Conservation (phyloP, 2,888 invertebrate species). For the Tineola bisselliella region DNA sequence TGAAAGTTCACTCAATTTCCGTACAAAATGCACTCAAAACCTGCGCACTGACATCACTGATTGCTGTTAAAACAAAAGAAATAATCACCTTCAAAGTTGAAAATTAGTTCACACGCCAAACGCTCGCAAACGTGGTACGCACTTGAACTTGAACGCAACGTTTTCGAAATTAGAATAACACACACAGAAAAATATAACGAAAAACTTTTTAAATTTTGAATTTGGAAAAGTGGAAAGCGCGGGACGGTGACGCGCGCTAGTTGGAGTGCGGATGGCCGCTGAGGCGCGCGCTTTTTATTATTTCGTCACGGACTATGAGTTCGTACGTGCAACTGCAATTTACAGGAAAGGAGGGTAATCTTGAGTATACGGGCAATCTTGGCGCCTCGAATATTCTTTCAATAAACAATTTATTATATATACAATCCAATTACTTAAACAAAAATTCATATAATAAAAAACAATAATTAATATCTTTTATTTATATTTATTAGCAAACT, state of each 20-base stretch:
- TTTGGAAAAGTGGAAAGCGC: slow-evolving; percentile 17
- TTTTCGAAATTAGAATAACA: slow-evolving; percentile 35
- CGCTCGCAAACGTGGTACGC: slow-evolving; percentile 50
- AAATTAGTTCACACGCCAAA: slow-evolving; percentile 61
- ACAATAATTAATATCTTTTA: too few relatives aligned
- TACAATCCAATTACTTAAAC: too few relatives aligned
- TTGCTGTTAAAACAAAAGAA: slow-evolving; percentile 1
- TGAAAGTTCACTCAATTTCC: background rate
- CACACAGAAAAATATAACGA: slow-evolving; percentile 19
- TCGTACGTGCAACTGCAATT: slow-evolving; percentile 29
- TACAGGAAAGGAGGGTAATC: slow-evolving; percentile 28
- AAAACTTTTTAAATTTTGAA: slow-evolving; percentile 22
- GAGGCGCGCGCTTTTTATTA: slow-evolving; percentile 49
- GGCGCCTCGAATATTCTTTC: background rate
- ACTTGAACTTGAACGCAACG: slow-evolving; percentile 60
- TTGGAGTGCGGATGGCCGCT: slow-evolving; percentile 33
- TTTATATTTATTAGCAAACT: too few relatives aligned
- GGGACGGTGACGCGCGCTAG: slow-evolving; percentile 2
- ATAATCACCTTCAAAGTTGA: slow-evolving; percentile 55
- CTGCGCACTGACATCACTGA: background rate
- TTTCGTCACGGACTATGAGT: slow-evolving; percentile 56
- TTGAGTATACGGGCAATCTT: background rate
- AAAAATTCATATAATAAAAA: too few relatives aligned
- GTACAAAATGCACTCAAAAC: background rate
- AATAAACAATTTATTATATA: too few relatives aligned